These are phyloP conservation scores for Drosophila santomea DNA, from an alignment of 1,140 invertebrate genomes.

Conservation along the genomic window DNA sequence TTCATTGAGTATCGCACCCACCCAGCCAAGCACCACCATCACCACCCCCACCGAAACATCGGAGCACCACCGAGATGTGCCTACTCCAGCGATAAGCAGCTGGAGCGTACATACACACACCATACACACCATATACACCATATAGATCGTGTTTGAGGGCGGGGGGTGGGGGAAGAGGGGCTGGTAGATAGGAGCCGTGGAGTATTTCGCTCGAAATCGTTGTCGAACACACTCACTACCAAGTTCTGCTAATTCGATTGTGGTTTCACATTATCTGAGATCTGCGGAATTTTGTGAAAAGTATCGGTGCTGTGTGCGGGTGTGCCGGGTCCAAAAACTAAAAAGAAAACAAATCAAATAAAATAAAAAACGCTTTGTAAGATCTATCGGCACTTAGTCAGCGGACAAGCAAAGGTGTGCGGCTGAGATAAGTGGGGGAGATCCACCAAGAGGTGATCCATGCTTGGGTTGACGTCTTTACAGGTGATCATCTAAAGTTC, in stretches of 20 bases:
- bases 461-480: background rate
- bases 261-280: conserved; percentile 63
- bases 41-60: background rate
- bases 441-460: conserved; percentile 7
- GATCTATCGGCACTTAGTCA: conserved; percentile 48
- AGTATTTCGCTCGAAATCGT: conserved; percentile 64
- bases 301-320: conserved; percentile 21
- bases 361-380: conserved; percentile 20
- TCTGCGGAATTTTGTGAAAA: conserved; percentile 61
- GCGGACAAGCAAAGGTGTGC: conserved; percentile 45
- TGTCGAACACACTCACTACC: conserved; percentile 63
- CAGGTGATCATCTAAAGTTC: background rate
- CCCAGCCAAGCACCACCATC: conserved; percentile 13
- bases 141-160: conserved; percentile 6
- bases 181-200: conserved; percentile 48
- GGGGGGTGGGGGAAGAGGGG: background rate
- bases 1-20: conserved; percentile 68
- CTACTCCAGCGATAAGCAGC: conserved; percentile 65
- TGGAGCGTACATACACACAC: conserved; percentile 21
- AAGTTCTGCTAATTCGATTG: conserved; percentile 65
- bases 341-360: conserved; percentile 1
- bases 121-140: conserved; percentile 4
- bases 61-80: conserved; percentile 9
- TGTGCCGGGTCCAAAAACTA: conserved; percentile 14
- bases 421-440: conserved; percentile 11